Conservation (phyloP, 2,888 invertebrate genomes). For the Drosophila cyrtoloma region DNA sequence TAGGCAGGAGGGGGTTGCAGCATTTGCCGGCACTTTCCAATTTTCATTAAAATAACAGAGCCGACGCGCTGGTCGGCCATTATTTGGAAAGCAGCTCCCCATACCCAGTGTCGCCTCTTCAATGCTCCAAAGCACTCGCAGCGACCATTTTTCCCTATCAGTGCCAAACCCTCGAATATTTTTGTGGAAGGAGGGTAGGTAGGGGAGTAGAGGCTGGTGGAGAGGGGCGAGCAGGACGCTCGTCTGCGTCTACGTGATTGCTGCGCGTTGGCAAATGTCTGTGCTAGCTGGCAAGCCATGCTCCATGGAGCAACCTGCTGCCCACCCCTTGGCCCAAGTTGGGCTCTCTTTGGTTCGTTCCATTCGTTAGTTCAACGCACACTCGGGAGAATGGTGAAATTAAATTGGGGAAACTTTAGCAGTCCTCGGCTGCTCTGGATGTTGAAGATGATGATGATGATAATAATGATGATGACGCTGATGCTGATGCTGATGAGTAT, state of each 20-base stretch:
- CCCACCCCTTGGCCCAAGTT: conserved; percentile 18
- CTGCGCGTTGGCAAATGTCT: conserved; percentile 64
- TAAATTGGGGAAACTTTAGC: conserved; percentile 84
- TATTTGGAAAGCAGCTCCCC: conserved; percentile 47
- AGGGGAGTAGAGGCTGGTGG: background rate
- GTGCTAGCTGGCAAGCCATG: conserved; percentile 47
- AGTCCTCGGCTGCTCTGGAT: conserved; percentile 46
- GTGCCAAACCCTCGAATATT: conserved; percentile 36
- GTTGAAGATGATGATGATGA: conserved; percentile 40
- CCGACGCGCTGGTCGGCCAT: conserved; percentile 59
- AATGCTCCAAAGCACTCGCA: background rate
- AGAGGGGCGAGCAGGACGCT: conserved; percentile 21
- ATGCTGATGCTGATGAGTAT: conserved; percentile 49
- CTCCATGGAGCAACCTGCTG: conserved; percentile 28
- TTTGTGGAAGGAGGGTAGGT: background rate
- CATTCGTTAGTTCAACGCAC: conserved; percentile 80
- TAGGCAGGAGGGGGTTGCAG: conserved; percentile 29
- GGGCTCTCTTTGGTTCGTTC: conserved; percentile 54
- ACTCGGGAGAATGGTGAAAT: conserved; percentile 82
- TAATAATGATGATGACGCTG: conserved; percentile 45
- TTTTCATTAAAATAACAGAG: conserved; percentile 84
- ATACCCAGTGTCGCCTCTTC: background rate
- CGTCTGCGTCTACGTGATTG: conserved; percentile 71
- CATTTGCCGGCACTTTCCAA: conserved; percentile 79
- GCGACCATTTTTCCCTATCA: conserved; percentile 46